These are phyloP conservation scores for Lepilemur ruficaudatus DNA, from an alignment of 2,797 vertebrate genomes.

Conservation along the genomic window DNA sequence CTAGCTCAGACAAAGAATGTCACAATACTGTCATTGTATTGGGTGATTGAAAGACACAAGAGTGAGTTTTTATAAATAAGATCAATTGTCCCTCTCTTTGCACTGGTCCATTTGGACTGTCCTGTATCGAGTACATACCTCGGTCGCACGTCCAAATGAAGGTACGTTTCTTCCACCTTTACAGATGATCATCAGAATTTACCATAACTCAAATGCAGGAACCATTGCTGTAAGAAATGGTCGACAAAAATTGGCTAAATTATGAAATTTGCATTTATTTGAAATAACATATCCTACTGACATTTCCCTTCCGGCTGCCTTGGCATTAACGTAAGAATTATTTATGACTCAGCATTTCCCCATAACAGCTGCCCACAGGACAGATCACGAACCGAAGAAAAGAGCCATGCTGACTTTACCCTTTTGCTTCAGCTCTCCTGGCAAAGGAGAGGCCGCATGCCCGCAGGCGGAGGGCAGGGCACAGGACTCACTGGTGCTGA, in stretches of 20 bases:
- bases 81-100: not conserved
- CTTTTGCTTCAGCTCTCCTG: not conserved
- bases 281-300: constrained; percentile 73
- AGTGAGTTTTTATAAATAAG: not conserved
- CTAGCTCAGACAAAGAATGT: not conserved
- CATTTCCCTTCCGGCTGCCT: constrained; percentile 56
- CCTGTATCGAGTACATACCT: not conserved
- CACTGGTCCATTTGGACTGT: not conserved
- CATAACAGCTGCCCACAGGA: constrained; percentile 45
- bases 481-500: fast-evolving
- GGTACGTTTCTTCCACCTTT: not conserved
- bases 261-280: constrained; percentile 57
- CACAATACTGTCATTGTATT: not conserved
- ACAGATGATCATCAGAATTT: constrained; percentile 11
- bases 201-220: constrained; percentile 48
- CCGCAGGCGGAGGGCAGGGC: not conserved
- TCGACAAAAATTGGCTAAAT: constrained; percentile 52
- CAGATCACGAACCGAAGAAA: constrained; percentile 20
- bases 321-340: constrained; percentile 60
- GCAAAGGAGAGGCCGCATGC: too few relatives aligned
- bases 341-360: constrained; percentile 61
- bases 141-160: not conserved
- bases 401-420: not conserved
- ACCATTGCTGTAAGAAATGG: constrained; percentile 48
- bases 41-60: constrained; percentile 38